Evolutionary conservation across 1,140 invertebrate species (phyloP), one percentile per base, ranked within the genome.

Genomic region (Sycobia sp.): DNA sequence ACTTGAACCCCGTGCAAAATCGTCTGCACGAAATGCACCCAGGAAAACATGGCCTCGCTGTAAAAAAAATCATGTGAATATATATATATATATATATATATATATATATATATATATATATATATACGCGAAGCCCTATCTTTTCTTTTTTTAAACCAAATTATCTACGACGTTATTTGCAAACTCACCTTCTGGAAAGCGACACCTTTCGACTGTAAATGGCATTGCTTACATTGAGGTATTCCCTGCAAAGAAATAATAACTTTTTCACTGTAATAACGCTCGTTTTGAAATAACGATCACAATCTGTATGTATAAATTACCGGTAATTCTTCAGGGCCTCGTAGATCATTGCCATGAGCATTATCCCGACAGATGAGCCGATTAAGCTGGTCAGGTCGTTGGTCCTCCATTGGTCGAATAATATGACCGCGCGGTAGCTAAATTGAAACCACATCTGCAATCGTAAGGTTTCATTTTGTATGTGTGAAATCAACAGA

Each of bases 1-100:
- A 90, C 70, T 76, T 91, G 90, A 0, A 89, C n/a, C 22, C 86
- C 79, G 54, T 91, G 88, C 0, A 92, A 74, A 3, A 86, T 10
- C 0, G 88, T 89, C 78, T 91, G 89, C 3, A 84, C 50, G 2
- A 84, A 36, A 67, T 90, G 88, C 1, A 80, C 53, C 14, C 38
- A 39, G 16, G 82, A 85, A 23, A 84, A 72, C 36, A 86, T 80
- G 4, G 61, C 54, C 4, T 66, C 23, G 16, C 78, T 82, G 70
- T 64, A 75, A 76, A 25, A 44, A n/a, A 11, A 39, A 39, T 39
- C 36, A 39, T 39, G n/a, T n/a, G n/a, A n/a, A n/a, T n/a, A n/a
- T n/a, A n/a, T n/a, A n/a, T n/a, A n/a, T n/a, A n/a, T n/a, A n/a
- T n/a, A n/a, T n/a, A n/a, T n/a, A n/a, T n/a, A n/a, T n/a, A n/a